Base-by-base conservation (phyloP, 2,113 vertebrate species). In the Sinosuthora webbiana region DNA sequence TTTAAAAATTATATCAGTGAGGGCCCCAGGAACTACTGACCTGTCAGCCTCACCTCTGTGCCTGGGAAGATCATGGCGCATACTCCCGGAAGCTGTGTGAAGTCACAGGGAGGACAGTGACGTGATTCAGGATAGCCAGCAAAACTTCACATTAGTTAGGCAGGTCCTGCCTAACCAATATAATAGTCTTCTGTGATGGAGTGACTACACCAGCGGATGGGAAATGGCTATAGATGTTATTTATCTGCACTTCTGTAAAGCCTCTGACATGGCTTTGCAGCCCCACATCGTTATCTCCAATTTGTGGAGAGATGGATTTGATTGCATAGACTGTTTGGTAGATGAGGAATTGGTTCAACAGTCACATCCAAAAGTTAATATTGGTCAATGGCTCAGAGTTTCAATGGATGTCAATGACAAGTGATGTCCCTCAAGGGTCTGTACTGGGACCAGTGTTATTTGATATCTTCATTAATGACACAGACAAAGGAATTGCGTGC, bases 401-500 rank as follows among this genome's bases (percentile, higher is more conserved):
- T 33, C 16, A 7, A 4, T 17, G 23, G 28, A 39, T 10, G 44
- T 13, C 31, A 33, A 10, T 23, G 50, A 57, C 27, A 37, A 50
- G 10, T 14, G 19, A 11, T 50, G 28, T 44, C 27, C 37, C 27
- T 44, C 59, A 59, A 13, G 10, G 7, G 15, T 64, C 21, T 10
- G 1, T 73, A 30, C 2, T 39, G 25, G 7, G 22, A 65, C 27
- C 37, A 59, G 35, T 30, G 15, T 39, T 59, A 59, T 14, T 67
- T 52, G 30, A 1, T 44, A 33, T 16, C 15, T 89, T 59, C 44
- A 39, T 7, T n/a, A 74, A 37, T 52, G 68, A 74, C 33, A 44
- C 0, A 33, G 8, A 37, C 0, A 0, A 57, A 74, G 52, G 10
- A 50, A 59, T n/a, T 0, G 1, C 59, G 27, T 37, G 44, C 28